phyloP scores from a whole-genome alignment of 2,797 vertebrate genomes.

The Muscicapa striata region DNA sequence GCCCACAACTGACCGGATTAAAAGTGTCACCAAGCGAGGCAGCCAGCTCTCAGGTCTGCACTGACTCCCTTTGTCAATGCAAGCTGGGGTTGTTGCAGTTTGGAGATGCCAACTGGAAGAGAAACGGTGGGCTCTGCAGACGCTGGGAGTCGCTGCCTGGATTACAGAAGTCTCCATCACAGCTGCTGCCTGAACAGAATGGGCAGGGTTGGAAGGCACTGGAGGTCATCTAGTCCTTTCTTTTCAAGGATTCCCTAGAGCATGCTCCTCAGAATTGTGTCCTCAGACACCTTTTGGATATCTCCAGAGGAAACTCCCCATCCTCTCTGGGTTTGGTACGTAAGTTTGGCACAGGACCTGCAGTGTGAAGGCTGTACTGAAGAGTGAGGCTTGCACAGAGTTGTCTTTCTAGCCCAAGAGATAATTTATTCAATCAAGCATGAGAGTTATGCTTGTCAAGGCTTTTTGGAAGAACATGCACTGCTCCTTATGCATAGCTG shows the following conservation, averaged over 20 bases:
- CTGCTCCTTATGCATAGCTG: neutral
- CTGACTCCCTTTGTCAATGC: neutral
- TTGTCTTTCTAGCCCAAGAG: neutral
- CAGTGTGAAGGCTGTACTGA: neutral
- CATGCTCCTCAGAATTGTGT: neutral
- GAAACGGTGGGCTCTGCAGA: neutral
- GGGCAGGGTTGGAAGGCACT: neutral
- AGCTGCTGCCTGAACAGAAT: neutral
- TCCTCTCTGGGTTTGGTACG: neutral
- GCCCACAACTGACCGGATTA: neutral
- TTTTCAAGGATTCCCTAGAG: neutral
- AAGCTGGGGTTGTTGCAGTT: neutral
- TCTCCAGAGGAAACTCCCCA: neutral
- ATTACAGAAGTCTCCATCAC: neutral
- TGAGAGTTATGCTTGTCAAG: neutral
- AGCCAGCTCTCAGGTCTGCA: neutral
- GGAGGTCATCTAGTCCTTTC: neutral
- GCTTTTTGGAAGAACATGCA: neutral
- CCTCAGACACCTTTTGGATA: neutral
- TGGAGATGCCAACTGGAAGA: neutral
- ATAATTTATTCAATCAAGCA: neutral
- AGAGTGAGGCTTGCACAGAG: neutral
- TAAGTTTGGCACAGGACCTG: neutral
- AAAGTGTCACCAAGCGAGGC: neutral
- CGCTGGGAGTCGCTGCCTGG: accelerated